Evolutionary conservation across 2,797 vertebrate genomes (phyloP).

Genomic region (Muraenolepis orangiensis): DNA sequence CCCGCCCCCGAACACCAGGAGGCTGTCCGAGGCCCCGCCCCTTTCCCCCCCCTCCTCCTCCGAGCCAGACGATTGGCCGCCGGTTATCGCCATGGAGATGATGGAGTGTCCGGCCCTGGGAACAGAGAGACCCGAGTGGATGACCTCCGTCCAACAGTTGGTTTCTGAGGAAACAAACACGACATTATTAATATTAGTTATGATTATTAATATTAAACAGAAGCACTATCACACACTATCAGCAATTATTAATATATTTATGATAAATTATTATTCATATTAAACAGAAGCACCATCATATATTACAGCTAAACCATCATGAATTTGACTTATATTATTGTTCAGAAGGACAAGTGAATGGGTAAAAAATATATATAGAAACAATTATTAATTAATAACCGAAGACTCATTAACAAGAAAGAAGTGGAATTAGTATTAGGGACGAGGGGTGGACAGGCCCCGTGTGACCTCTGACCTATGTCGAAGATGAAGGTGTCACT

Average conservation of each 20-base stretch:
- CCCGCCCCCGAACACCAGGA: constrained; percentile 79
- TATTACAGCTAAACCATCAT: too few relatives aligned
- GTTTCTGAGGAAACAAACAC: constrained; percentile 59
- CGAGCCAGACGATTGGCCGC: constrained; percentile 22
- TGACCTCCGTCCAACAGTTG: constrained; percentile 73
- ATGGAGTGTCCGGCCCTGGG: constrained; percentile 79
- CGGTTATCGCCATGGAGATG: constrained; percentile 64
- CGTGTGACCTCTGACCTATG: constrained; percentile 62
- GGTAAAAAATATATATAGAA: background rate
- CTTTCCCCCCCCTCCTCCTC: constrained; percentile 33
- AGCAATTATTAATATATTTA: too few relatives aligned
- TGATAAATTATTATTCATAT: too few relatives aligned
- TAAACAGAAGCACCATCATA: too few relatives aligned
- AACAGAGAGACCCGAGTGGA: constrained; percentile 60
- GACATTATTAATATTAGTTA: too few relatives aligned
- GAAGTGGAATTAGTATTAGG: too few relatives aligned
- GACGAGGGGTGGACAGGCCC: too few relatives aligned
- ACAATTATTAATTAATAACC: background rate
- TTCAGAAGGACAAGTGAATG: background rate
- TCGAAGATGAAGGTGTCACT: constrained; percentile 76
- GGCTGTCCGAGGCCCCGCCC: constrained; percentile 27
- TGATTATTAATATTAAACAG: too few relatives aligned
- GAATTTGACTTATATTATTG: too few relatives aligned
- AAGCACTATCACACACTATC: too few relatives aligned
- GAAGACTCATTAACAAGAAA: too few relatives aligned